Percentiles rank a stretch among this genome's conserved stretches.
Conservation (phyloP, 2,113 vertebrate species). For the Thermophis baileyi region DNA sequence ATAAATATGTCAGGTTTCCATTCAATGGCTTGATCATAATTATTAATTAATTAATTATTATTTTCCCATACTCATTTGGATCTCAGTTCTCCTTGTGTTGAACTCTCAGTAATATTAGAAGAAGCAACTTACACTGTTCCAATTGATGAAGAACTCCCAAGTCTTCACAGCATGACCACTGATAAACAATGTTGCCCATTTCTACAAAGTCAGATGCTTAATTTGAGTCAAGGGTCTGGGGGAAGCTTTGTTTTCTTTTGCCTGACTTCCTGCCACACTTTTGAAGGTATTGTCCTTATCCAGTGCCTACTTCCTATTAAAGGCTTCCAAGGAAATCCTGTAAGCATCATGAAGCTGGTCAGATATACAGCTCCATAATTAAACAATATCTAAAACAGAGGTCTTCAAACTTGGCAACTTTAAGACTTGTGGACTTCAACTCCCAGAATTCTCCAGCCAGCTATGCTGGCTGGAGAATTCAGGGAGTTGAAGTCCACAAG, state of each 20-base stretch:
- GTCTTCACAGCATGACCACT: not conserved
- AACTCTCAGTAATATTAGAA: not conserved
- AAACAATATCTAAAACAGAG: not conserved
- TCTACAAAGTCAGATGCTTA: not conserved
- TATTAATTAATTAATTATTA: too few relatives aligned
- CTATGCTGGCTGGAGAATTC: too few relatives aligned
- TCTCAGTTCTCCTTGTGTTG: not conserved
- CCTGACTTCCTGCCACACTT: not conserved
- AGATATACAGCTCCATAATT: not conserved
- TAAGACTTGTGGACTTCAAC: too few relatives aligned
- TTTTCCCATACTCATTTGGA: not conserved
- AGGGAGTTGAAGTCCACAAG: too few relatives aligned
- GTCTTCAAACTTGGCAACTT: too few relatives aligned
- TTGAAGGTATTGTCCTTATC: not conserved
- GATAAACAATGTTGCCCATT: not conserved
- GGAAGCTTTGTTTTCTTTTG: not conserved
- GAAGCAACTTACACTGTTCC: not conserved
- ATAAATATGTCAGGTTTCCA: not conserved
- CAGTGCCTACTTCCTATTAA: not conserved
- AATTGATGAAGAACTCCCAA: not conserved
- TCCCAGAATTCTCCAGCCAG: too few relatives aligned
- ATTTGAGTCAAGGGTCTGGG: not conserved
- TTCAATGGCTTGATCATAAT: not conserved
- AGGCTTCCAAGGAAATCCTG: not conserved
- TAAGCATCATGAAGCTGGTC: not conserved